Conservation (phyloP, 1,140 invertebrate species). For the Delia radicum region DNA sequence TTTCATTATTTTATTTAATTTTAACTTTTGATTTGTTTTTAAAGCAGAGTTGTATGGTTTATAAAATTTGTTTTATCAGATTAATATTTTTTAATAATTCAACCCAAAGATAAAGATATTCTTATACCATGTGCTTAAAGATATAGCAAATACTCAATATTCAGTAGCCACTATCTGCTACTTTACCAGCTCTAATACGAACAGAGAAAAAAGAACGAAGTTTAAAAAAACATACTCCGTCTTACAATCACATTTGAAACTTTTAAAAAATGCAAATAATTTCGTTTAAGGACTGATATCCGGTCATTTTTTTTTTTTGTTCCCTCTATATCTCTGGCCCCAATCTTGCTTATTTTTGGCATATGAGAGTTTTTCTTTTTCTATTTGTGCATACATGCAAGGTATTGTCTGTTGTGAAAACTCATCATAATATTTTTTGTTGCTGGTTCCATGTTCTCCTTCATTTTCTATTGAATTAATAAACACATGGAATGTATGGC, state of each 20-base stretch:
- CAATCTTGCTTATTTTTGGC: neutral
- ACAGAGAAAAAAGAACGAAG: too few species aligned
- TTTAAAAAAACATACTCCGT: neutral
- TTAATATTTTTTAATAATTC: too few species aligned
- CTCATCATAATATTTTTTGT: neutral
- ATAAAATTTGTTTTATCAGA: too few species aligned
- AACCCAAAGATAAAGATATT: too few species aligned
- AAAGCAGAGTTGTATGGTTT: too few species aligned
- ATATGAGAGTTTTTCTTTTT: neutral
- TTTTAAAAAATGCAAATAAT: neutral
- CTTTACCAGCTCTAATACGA: too few species aligned
- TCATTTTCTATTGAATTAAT: slow-evolving; percentile 13
- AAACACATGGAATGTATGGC: slow-evolving; percentile 6
- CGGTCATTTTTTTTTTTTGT: neutral
- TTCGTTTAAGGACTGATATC: neutral
- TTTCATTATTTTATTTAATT: too few species aligned
- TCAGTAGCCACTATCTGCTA: too few species aligned
- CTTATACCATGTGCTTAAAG: too few species aligned
- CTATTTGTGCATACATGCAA: neutral
- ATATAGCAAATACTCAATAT: too few species aligned
- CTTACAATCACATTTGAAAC: neutral
- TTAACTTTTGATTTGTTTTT: too few species aligned
- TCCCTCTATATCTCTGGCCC: neutral
- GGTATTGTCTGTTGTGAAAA: neutral
- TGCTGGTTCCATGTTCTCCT: neutral